Base-by-base conservation (phyloP, 2,888 invertebrate genomes). In the Gastracanthus pulcherrimus region DNA sequence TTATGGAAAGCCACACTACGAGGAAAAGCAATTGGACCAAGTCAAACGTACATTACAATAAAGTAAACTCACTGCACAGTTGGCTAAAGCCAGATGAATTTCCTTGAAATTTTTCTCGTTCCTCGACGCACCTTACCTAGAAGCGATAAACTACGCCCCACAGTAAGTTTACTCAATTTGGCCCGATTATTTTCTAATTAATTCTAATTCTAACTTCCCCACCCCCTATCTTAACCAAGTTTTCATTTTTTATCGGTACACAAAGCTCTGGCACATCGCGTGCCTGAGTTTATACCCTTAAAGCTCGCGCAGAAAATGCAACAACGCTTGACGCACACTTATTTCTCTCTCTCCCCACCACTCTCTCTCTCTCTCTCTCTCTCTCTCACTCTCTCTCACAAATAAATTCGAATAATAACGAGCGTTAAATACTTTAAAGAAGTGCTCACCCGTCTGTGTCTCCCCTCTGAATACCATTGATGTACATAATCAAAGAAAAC, bases 401-500 rank as follows among this genome's bases (percentile, higher is more conserved):
- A 29, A 29, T 34, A 38, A 34, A 55, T 55, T 36, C n/a, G 62
- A 77, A 70, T 48, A 16, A 79, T 67, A 34, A 58, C 31, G 66
- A 72, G 13, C 23, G 67, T 31, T 60, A 36, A 60, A 67, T 74
- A 51, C 55, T 55, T 36, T 66, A 67, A 76, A 74, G 74, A 55
- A 79, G 58, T 48, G 26, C 29, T n/a, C 55, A 64, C 67, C 19
- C 16, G n/a, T 38, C 16, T 41, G 3, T n/a, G n/a, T n/a, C n/a
- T n/a, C n/a, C n/a, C n/a, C n/a, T n/a, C n/a, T n/a, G n/a, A n/a
- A n/a, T n/a, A n/a, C n/a, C 48, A 34, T 5, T 13, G n/a, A 19
- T 3, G n/a, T 55, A 23, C 38, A 55, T 75, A 76, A 81, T 76
- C 70, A 81, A 81, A 81, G 76, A 62, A 81, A 58, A 70, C 62